These are phyloP conservation scores for Caenorhabditis elegans DNA, from an alignment of 1,140 invertebrate species.

Conservation along the genomic window WBcel235 BX284603.4:4619001-4619500, in stretches of 20 bases:
- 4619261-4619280: constrained; percentile 96
- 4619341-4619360: not conserved
- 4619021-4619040: constrained; percentile 80
- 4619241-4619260: constrained; percentile 71
- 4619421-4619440: too few species aligned
- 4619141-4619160: not conserved
- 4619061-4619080: constrained; percentile 96
- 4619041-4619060: constrained; percentile 80
- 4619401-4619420: too few species aligned
- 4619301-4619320: constrained; percentile 88
- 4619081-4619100: constrained; percentile 82
- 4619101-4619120: constrained; percentile 76
- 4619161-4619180: constrained; percentile 21
- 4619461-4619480: constrained; percentile 71
- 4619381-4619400: too few species aligned
- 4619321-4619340: constrained; percentile 74
- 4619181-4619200: constrained; percentile 52
- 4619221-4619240: constrained; percentile 71
- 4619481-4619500: constrained; percentile 75
- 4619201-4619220: constrained; percentile 71
- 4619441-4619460: too few species aligned
- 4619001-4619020: constrained; percentile 69
- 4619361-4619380: too few species aligned
- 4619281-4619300: constrained; percentile 81
- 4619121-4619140: constrained; percentile 63